These are phyloP conservation scores for Ophraella communa DNA, from an alignment of 2,888 invertebrate species.

Conservation along the genomic window DNA sequence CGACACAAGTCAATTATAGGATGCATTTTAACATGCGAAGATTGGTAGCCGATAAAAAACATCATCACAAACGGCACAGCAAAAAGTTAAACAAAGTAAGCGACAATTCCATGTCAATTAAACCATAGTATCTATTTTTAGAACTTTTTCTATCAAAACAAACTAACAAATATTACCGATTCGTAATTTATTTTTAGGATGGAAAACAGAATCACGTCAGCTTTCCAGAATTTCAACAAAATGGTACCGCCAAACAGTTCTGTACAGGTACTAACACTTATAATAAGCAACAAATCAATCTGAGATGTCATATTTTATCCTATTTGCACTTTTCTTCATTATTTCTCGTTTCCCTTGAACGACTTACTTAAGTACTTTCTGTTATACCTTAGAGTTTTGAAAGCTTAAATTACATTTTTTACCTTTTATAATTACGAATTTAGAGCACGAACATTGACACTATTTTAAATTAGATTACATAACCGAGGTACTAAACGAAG, in stretches of 20 bases:
- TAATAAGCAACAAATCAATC: too few species aligned
- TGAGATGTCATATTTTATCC: too few species aligned
- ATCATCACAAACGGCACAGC: slow-evolving; percentile 76
- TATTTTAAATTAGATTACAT: slow-evolving; percentile 72
- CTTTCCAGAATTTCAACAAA: slow-evolving; percentile 89
- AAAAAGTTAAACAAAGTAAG: slow-evolving; percentile 82
- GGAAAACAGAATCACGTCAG: slow-evolving; percentile 88
- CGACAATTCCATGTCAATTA: background rate
- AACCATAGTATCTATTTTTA: background rate
- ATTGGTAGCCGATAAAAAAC: slow-evolving; percentile 84
- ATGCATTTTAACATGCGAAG: slow-evolving; percentile 90
- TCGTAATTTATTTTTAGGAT: slow-evolving; percentile 65
- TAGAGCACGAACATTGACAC: background rate
- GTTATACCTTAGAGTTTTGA: too few species aligned
- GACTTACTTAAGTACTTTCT: too few species aligned
- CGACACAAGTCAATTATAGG: slow-evolving; percentile 86
- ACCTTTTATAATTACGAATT: too few species aligned
- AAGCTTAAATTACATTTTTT: too few species aligned
- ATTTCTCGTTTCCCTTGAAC: too few species aligned
- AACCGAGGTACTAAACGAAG: slow-evolving; percentile 81
- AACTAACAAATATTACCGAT: too few species aligned
- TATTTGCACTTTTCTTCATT: too few species aligned
- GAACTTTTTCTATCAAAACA: too few species aligned
- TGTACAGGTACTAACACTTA: slow-evolving; percentile 72
- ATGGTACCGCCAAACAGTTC: slow-evolving; percentile 86